A percentile compares a stretch with the other conserved stretches of the same genome.
phyloP scores from a whole-genome alignment of 2,888 invertebrate genomes.

The Corythucha ciliata region DNA sequence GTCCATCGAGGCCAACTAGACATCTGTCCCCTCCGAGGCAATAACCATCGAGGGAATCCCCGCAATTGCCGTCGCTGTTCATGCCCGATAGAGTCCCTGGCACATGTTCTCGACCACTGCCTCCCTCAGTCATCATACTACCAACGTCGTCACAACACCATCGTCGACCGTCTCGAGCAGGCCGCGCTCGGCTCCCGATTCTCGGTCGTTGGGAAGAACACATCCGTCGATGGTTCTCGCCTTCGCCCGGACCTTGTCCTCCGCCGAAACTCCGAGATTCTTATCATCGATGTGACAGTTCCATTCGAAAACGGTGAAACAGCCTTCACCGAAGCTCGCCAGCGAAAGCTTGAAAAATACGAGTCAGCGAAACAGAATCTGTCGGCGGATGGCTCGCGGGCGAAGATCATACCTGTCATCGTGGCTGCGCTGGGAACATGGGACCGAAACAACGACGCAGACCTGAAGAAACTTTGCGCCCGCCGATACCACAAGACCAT shows the following conservation, averaged over 20 bases:
- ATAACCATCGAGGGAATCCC: not conserved
- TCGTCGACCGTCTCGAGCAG: not conserved
- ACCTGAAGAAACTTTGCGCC: not conserved
- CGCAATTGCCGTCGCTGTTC: slow-evolving; percentile 2
- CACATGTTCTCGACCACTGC: slow-evolving; percentile 23
- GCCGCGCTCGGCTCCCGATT: not conserved
- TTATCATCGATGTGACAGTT: slow-evolving; percentile 13
- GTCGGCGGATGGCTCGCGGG: too few species aligned
- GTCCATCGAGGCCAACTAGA: slow-evolving; percentile 30
- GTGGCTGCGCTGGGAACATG: slow-evolving; percentile 10
- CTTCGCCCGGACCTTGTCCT: slow-evolving; percentile 14
- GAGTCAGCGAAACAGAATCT: not conserved
- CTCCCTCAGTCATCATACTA: slow-evolving; percentile 1
- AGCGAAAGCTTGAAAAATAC: slow-evolving; percentile 10
- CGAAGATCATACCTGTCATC: slow-evolving; percentile 1
- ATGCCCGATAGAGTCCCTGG: slow-evolving; percentile 2
- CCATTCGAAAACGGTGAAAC: slow-evolving; percentile 8
- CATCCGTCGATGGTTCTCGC: slow-evolving; percentile 6
- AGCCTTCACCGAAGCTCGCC: slow-evolving; percentile 8
- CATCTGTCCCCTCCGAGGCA: slow-evolving; percentile 23
- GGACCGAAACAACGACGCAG: slow-evolving; percentile 6
- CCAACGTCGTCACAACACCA: slow-evolving; percentile 10
- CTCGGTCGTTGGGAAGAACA: slow-evolving; percentile 7
- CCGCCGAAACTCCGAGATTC: not conserved
- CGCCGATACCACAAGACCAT: slow-evolving; percentile 1